These are phyloP conservation scores for Heterotilapia buettikoferi DNA, from an alignment of 2,113 vertebrate genomes.

Conservation along the genomic window DNA sequence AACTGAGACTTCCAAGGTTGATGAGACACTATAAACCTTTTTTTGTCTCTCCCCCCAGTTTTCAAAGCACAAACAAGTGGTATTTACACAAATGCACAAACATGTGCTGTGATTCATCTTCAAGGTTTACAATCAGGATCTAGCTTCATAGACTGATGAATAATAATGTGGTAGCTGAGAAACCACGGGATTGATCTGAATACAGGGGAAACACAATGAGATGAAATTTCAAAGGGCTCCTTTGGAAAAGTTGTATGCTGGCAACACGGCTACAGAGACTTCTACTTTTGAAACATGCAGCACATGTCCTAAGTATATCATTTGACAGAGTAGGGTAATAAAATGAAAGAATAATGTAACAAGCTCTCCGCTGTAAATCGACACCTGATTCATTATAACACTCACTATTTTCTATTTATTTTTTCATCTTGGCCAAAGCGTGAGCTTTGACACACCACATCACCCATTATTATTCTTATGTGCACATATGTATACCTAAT, in stretches of 20 bases:
- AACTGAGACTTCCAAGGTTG: neutral
- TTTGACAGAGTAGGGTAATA: neutral
- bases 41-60: neutral
- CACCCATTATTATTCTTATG: neutral
- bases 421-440: conserved; percentile 21
- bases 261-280: neutral
- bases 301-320: neutral
- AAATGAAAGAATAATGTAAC: neutral
- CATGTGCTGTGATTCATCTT: neutral
- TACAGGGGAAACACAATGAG: neutral
- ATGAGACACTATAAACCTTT: neutral
- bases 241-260: neutral
- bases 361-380: conserved; percentile 17
- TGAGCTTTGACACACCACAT: neutral
- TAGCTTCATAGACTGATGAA: conserved; percentile 36
- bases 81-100: neutral
- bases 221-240: conserved; percentile 8
- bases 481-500: neutral
- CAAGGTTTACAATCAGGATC: neutral
- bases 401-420: neutral
- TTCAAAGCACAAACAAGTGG: neutral
- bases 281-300: neutral
- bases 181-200: conserved; percentile 28
- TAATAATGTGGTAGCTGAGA: conserved; percentile 18
- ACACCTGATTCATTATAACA: conserved; percentile 51